phyloP scores from a whole-genome alignment of 2,797 vertebrate genomes.

The Dermochelys coriacea region DNA sequence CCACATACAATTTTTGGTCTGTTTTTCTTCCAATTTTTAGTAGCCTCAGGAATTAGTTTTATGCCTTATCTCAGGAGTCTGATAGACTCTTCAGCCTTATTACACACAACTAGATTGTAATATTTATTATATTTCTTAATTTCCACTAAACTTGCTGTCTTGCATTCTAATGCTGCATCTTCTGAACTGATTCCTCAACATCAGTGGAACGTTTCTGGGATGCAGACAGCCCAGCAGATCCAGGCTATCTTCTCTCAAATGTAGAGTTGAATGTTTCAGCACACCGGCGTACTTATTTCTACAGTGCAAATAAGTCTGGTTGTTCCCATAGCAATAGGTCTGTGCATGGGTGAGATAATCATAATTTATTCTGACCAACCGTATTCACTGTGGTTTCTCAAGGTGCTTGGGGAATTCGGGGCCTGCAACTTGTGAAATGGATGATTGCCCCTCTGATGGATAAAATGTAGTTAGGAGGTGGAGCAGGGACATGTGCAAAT shows the following conservation, averaged over 20 bases:
- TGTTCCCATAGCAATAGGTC: conserved; percentile 45
- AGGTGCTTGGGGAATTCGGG: conserved; percentile 6
- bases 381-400: conserved; percentile 22
- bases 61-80: conserved; percentile 21
- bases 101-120: not conserved
- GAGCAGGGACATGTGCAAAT: not conserved
- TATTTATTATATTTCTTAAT: conserved; percentile 54
- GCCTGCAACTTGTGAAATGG: conserved; percentile 28
- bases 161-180: not conserved
- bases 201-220: not conserved
- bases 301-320: conserved; percentile 46
- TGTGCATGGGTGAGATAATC: conserved; percentile 6
- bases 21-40: not conserved
- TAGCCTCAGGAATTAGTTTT: conserved; percentile 1
- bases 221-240: conserved; percentile 3
- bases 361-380: conserved; percentile 33
- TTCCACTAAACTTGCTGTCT: conserved; percentile 50
- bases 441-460: not conserved
- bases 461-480: not conserved
- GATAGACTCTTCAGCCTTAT: conserved; percentile 34
- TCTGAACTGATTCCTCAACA: conserved; percentile 34
- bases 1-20: not conserved
- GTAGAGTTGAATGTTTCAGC: conserved; percentile 6
- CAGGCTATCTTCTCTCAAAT: not conserved
- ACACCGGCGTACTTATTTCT: conserved; percentile 47